Conservation (phyloP, 2,113 vertebrate genomes). For the Dipodomys ordii region DNA sequence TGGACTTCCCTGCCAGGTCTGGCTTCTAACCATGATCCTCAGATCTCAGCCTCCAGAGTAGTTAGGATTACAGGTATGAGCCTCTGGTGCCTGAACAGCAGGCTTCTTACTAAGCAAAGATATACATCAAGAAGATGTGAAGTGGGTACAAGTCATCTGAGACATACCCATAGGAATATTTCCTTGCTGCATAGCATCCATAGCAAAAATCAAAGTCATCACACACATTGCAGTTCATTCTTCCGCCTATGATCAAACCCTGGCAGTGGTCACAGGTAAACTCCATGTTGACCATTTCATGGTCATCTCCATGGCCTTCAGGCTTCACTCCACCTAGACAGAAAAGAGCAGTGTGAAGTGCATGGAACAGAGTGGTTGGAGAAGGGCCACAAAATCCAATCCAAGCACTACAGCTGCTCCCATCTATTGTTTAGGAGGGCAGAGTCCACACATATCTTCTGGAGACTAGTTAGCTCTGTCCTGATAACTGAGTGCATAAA, state of each 20-base stretch:
- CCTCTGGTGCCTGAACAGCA: too few species aligned
- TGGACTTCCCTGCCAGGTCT: too few species aligned
- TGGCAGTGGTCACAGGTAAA: conserved; percentile 97
- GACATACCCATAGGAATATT: conserved; percentile 95
- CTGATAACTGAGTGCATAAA: too few species aligned
- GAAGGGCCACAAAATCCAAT: neutral
- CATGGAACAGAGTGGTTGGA: neutral
- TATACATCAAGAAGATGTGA: neutral
- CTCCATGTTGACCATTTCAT: conserved; percentile 99
- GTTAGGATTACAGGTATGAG: too few species aligned
- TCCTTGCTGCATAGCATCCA: conserved; percentile 96
- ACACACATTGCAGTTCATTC: conserved; percentile 97
- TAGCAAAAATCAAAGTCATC: conserved; percentile 99
- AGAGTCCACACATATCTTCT: neutral
- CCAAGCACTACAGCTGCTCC: neutral
- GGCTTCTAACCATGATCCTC: too few species aligned
- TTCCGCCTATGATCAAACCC: conserved; percentile 97
- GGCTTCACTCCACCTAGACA: conserved; percentile 95
- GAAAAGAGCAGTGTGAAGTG: neutral
- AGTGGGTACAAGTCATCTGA: neutral
- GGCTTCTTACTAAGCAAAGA: neutral
- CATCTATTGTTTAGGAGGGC: neutral
- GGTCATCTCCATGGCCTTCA: conserved; percentile 96
- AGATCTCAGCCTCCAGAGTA: too few species aligned
- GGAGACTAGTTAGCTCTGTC: neutral